These are phyloP conservation scores for Bufotes viridis DNA, from an alignment of 2,797 vertebrate species.

Conservation along the genomic window DNA sequence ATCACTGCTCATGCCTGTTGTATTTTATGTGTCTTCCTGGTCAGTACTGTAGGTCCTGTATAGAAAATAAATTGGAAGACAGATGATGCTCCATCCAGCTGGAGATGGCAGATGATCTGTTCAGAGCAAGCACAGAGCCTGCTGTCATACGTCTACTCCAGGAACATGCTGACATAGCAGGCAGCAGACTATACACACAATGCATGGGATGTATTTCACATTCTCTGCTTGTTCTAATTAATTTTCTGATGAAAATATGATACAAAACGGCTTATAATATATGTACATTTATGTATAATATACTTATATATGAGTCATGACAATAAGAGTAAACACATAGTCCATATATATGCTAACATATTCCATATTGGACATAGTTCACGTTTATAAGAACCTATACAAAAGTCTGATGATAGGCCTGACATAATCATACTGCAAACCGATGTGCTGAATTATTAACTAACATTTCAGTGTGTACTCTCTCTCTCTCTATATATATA, in stretches of 20 bases:
- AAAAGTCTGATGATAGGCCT: neutral
- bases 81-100: neutral
- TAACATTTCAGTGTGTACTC: neutral
- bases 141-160: neutral
- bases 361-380: neutral
- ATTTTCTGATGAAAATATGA: neutral
- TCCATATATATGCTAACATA: too few relatives aligned
- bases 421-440: neutral
- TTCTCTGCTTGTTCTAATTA: neutral
- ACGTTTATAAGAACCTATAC: neutral
- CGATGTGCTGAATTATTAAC: neutral
- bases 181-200: neutral
- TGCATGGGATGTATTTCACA: neutral
- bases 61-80: neutral
- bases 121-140: neutral
- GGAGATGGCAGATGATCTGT: neutral
- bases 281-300: neutral
- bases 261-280: neutral
- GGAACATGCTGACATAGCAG: neutral
- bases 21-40: neutral
- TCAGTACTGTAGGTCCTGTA: neutral
- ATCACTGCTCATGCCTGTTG: neutral
- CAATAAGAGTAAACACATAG: too few relatives aligned
- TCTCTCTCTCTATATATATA: neutral
- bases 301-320: too few relatives aligned